Evolutionary conservation across 2,888 invertebrate genomes (phyloP), one percentile per base, ranked within the genome.

Genomic region (Hemaris fuciformis): DNA sequence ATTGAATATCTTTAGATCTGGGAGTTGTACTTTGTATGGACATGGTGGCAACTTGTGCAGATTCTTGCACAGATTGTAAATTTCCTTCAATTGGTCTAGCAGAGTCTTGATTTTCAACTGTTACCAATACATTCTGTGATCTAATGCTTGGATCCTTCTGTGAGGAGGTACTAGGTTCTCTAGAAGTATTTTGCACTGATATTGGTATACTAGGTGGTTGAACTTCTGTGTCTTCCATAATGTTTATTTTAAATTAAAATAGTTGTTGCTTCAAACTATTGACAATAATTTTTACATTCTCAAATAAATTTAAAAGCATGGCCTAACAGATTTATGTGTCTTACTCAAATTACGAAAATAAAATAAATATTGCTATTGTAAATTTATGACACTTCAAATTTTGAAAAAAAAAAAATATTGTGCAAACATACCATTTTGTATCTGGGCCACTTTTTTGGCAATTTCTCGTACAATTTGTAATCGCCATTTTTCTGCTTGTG

Each of bases 371-470:
- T n/a, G n/a, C n/a, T n/a, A n/a, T n/a, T n/a, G n/a, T n/a, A n/a
- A n/a, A n/a, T n/a, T n/a, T 1, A 15, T 42, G 25, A 13, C 46
- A 46, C 22, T 13, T 10, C 8, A 10, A 3, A 10, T 22, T 8
- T 46, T 48, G 25, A 31, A 46, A 57, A 57, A 18, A 13, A 34
- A 53, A 42, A 43, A 46, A 20, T 41, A 46, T 10, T n/a, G 23
- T 22, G 22, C 20, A 23, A 57, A 66, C 76, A 68, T 75, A 96
- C 96, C 98, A 90, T 99, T 99, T 85, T 99, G 99, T 83, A 99
- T 99, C 88, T 99, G 98, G 1, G 99, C 97, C 0, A 99, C 99
- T 93, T 99, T 99, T 81, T 98, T 97, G 0, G 99, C 98, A 45
- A 99, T 97, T 89, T 99, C 99, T 62, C 99, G 94, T 62, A 99